These are phyloP conservation scores for Lota lota DNA, from an alignment of 2,113 vertebrate genomes.

Conservation along the genomic window DNA sequence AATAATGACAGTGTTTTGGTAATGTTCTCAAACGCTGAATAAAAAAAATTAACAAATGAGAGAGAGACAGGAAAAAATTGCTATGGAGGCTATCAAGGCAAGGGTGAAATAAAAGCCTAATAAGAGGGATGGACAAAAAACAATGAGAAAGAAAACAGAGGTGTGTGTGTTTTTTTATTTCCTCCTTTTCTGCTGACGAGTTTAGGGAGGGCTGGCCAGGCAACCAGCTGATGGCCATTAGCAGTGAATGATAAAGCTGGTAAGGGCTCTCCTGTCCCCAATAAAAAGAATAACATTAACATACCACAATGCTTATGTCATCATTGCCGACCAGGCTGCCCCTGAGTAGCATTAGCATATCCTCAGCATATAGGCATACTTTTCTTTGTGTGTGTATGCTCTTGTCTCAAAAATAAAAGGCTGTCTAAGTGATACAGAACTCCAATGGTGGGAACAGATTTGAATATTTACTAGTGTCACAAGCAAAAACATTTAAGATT, in stretches of 20 bases:
- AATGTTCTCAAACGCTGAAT: not conserved
- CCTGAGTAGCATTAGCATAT: conserved; percentile 49
- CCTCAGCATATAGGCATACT: conserved; percentile 36
- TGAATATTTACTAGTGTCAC: conserved; percentile 30
- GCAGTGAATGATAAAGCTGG: conserved; percentile 57
- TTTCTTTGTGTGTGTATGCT: conserved; percentile 30
- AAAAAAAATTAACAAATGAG: not conserved
- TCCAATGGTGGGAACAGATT: conserved; percentile 38
- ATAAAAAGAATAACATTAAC: conserved; percentile 41
- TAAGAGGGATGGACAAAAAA: conserved; percentile 51
- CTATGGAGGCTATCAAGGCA: conserved; percentile 13
- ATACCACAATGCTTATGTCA: conserved; percentile 44
- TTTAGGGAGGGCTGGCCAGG: conserved; percentile 31
- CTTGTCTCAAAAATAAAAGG: conserved; percentile 9
- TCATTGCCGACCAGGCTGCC: conserved; percentile 21
- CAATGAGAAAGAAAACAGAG: conserved; percentile 43
- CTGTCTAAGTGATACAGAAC: conserved; percentile 37
- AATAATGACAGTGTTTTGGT: not conserved
- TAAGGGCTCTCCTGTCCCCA: conserved; percentile 38
- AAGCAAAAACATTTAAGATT: conserved; percentile 27
- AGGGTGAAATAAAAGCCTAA: conserved; percentile 16
- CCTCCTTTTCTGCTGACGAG: conserved; percentile 52
- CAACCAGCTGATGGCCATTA: conserved; percentile 56
- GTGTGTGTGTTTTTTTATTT: not conserved
- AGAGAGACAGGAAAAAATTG: not conserved